Conservation (phyloP, 2,113 vertebrate species). For the Cercopithecus mona region DNA sequence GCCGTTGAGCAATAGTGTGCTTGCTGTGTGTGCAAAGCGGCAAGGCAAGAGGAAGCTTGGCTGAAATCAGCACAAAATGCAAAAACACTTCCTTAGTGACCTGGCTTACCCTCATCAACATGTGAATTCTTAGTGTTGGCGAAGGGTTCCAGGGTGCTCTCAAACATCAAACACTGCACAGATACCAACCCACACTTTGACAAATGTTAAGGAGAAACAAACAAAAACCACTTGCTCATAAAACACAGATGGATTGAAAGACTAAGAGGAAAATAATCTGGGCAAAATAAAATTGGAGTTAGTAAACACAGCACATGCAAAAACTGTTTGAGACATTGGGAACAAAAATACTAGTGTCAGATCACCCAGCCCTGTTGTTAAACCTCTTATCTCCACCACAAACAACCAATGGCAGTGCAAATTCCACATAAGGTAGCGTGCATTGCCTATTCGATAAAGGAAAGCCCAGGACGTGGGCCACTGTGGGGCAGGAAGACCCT, state of each 20-base stretch:
- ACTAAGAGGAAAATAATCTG: neutral
- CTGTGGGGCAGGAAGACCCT: fast-evolving
- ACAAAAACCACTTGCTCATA: neutral
- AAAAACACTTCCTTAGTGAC: neutral
- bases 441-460: no score
- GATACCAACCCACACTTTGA: neutral
- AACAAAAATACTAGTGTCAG: neutral
- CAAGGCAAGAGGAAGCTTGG: no score
- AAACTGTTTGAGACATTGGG: neutral
- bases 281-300: neutral
- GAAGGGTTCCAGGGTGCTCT: neutral
- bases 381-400: neutral
- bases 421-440: fast-evolving
- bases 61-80: neutral
- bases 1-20: no score
- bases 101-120: neutral
- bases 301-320: neutral
- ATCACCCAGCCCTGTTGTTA: neutral
- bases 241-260: constrained; percentile 46
- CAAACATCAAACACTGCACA: neutral
- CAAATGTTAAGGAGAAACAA: neutral
- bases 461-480: neutral
- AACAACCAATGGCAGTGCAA: neutral
- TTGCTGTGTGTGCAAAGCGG: neutral
- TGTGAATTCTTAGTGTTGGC: neutral